Evolutionary conservation across 1,140 invertebrate species (phyloP).

Genomic region (Parapsyche elsis): DNA sequence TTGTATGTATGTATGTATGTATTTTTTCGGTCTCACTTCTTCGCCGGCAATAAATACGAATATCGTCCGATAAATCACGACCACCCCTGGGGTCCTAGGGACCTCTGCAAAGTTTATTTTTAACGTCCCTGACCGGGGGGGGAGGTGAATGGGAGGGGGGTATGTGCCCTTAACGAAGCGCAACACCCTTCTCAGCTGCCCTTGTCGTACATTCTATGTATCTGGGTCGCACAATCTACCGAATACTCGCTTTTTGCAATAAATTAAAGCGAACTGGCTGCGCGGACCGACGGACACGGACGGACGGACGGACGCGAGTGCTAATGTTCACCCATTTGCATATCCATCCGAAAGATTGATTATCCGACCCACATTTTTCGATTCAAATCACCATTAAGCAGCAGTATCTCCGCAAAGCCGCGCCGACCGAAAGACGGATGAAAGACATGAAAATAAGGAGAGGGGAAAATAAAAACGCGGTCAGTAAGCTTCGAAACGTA

Average conservation of each 20-base stretch:
- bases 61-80: constrained; percentile 44
- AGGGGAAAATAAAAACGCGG: neutral
- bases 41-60: constrained; percentile 42
- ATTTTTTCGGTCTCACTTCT: constrained; percentile 8
- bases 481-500: too few relatives aligned
- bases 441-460: neutral
- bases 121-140: neutral
- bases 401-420: neutral
- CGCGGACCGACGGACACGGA: neutral
- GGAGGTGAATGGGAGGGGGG: neutral
- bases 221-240: constrained; percentile 40
- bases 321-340: constrained; percentile 42
- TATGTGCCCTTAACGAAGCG: neutral
- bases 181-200: constrained; percentile 18
- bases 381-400: constrained; percentile 19
- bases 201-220: constrained; percentile 12
- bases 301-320: constrained; percentile 20
- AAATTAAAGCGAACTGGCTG: constrained; percentile 29
- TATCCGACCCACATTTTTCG: constrained; percentile 29
- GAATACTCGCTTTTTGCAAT: constrained; percentile 5
- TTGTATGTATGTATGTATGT: neutral
- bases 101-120: constrained; percentile 43
- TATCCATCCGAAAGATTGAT: constrained; percentile 45
- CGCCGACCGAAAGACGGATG: neutral
- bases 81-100: constrained; percentile 31